Percentiles rank a stretch among this genome's conserved stretches.
Conservation (phyloP, 2,113 vertebrate genomes). For the Natator depressus region DNA sequence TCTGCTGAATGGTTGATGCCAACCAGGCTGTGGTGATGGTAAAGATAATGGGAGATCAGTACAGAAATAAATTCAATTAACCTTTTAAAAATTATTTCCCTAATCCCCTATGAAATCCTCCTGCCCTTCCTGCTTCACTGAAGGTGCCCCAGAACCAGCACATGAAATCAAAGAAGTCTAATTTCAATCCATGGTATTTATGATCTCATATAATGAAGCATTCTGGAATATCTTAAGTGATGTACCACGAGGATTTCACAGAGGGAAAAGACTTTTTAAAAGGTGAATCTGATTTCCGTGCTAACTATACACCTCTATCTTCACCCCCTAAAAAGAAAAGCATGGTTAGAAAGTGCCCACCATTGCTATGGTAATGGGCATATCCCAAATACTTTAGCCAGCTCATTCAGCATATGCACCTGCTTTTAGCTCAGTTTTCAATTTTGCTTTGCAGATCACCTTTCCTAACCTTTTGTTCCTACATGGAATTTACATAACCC, state of each 20-base stretch:
- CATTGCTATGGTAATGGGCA: not conserved
- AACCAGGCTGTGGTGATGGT: not conserved
- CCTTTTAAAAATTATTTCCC: not conserved
- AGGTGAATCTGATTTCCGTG: not conserved
- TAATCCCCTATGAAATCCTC: not conserved
- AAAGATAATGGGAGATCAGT: not conserved
- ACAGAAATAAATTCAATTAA: not conserved
- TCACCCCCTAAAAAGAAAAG: not conserved
- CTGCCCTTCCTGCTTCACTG: not conserved
- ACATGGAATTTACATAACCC: not conserved
- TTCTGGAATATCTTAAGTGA: not conserved
- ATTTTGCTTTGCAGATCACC: conserved; percentile 17
- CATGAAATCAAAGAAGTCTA: not conserved
- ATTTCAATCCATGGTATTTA: not conserved
- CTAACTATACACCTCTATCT: not conserved
- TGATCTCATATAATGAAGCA: not conserved
- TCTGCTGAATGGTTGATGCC: not conserved
- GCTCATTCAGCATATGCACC: not conserved
- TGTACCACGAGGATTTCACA: not conserved
- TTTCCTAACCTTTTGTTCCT: conserved; percentile 20
- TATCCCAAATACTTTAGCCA: not conserved
- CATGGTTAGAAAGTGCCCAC: not conserved
- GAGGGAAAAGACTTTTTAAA: not conserved
- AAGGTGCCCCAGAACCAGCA: not conserved
- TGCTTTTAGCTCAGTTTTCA: conserved; percentile 7